Percentiles rank a stretch among this genome's conserved stretches.
Conservation (phyloP, 1,140 invertebrate genomes). For the Ips nitidus region DNA sequence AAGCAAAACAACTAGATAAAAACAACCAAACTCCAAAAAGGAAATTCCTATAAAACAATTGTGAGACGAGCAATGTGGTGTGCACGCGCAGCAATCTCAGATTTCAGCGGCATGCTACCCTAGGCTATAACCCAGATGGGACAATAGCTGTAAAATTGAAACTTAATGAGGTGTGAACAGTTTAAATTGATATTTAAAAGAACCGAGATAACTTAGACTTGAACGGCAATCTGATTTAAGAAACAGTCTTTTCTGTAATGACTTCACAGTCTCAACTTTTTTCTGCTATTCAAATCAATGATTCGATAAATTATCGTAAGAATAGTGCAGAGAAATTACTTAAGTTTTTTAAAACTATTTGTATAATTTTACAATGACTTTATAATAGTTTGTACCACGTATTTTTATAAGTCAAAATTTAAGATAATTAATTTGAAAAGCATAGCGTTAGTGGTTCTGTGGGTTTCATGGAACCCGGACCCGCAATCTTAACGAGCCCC, state of each 20-base stretch:
- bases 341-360: too few relatives aligned
- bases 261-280: constrained; percentile 43
- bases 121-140: constrained; percentile 52
- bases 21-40: constrained; percentile 16
- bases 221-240: constrained; percentile 53
- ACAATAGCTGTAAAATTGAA: constrained; percentile 56
- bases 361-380: too few relatives aligned
- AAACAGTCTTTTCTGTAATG: constrained; percentile 52
- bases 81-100: constrained; percentile 44
- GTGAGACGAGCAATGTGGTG: constrained; percentile 37
- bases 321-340: too few relatives aligned
- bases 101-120: constrained; percentile 50
- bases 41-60: constrained; percentile 36
- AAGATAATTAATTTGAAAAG: too few relatives aligned
- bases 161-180: constrained; percentile 54
- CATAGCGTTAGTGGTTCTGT: too few relatives aligned
- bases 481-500: too few relatives aligned
- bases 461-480: too few relatives aligned
- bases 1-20: constrained; percentile 7
- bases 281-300: constrained; percentile 49
- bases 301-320: constrained; percentile 48
- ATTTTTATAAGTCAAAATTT: too few relatives aligned
- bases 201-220: constrained; percentile 52
- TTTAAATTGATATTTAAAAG: constrained; percentile 56
- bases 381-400: too few relatives aligned